Conservation (phyloP, 2,888 invertebrate genomes). For the Dromius quadrimaculatus region DNA sequence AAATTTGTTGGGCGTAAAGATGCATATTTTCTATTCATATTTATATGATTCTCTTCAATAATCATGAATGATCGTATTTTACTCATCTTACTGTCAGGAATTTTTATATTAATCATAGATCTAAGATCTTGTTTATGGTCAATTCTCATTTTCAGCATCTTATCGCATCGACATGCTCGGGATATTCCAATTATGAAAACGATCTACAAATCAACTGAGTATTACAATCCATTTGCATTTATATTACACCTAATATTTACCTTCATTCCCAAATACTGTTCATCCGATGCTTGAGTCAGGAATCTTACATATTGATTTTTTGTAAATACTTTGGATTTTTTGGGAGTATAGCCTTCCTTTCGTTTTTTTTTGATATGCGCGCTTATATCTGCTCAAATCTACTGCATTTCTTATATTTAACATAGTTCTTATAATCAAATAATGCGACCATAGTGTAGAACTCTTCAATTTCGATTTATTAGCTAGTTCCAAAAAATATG, state of each 20-base stretch:
- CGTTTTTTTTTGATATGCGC: conserved; percentile 47
- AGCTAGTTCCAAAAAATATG: conserved; percentile 54
- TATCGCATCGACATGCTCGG: conserved; percentile 53
- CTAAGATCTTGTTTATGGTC: conserved; percentile 53
- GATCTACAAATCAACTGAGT: conserved; percentile 36
- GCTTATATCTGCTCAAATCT: conserved; percentile 39
- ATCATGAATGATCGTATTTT: conserved; percentile 33
- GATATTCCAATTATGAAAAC: conserved; percentile 52
- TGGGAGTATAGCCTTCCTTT: conserved; percentile 50
- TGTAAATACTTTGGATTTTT: conserved; percentile 53
- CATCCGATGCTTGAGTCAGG: conserved; percentile 52
- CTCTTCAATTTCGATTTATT: conserved; percentile 42
- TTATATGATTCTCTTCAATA: conserved; percentile 38
- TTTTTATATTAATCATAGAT: conserved; percentile 46
- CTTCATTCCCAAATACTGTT: conserved; percentile 53
- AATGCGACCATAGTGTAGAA: conserved; percentile 44
- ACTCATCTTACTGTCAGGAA: conserved; percentile 49
- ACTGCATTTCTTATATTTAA: conserved; percentile 41
- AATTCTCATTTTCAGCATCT: conserved; percentile 53
- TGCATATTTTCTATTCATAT: conserved; percentile 50
- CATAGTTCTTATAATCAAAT: conserved; percentile 26
- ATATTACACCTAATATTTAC: conserved; percentile 35
- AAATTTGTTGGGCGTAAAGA: conserved; percentile 49
- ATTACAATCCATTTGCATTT: conserved; percentile 13
- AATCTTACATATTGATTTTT: conserved; percentile 51